Percentiles rank a stretch among this genome's conserved stretches.
Conservation (phyloP, 2,113 vertebrate genomes). For the Raja brachyura region DNA sequence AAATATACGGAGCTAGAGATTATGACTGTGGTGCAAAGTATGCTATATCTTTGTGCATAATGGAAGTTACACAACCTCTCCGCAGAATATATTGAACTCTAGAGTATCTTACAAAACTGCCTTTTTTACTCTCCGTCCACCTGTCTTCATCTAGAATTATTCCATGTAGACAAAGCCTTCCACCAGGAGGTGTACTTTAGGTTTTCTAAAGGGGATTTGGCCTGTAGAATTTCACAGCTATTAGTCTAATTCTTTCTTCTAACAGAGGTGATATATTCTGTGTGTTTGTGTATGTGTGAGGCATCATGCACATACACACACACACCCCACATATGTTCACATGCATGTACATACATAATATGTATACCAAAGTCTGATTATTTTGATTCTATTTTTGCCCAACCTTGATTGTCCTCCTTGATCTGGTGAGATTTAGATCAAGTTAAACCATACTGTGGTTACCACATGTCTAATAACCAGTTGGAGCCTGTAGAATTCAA, state of each 20-base stretch:
- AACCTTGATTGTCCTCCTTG: slow-evolving; percentile 14
- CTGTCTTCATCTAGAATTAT: background rate
- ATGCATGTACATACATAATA: no score
- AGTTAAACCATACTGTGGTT: background rate
- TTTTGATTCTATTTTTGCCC: background rate
- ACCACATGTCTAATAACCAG: background rate
- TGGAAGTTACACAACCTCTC: slow-evolving; percentile 2
- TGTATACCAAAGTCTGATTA: slow-evolving; percentile 1
- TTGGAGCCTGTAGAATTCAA: background rate
- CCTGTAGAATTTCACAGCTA: background rate
- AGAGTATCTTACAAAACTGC: background rate
- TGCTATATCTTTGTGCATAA: background rate
- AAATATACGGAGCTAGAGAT: background rate
- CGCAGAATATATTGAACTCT: background rate
- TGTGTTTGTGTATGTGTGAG: background rate
- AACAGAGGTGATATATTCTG: background rate
- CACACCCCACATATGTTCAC: no score
- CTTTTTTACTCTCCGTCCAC: background rate
- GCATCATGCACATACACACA: background rate
- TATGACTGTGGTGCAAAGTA: background rate
- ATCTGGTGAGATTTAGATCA: background rate
- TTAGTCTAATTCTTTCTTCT: background rate
- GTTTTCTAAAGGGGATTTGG: background rate
- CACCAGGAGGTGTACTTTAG: background rate
- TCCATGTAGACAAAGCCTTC: background rate